A percentile compares a stretch with the other conserved stretches of the same genome.
Evolutionary conservation across 2,888 invertebrate genomes (phyloP).

Genomic region (Ormyrus thymus): DNA sequence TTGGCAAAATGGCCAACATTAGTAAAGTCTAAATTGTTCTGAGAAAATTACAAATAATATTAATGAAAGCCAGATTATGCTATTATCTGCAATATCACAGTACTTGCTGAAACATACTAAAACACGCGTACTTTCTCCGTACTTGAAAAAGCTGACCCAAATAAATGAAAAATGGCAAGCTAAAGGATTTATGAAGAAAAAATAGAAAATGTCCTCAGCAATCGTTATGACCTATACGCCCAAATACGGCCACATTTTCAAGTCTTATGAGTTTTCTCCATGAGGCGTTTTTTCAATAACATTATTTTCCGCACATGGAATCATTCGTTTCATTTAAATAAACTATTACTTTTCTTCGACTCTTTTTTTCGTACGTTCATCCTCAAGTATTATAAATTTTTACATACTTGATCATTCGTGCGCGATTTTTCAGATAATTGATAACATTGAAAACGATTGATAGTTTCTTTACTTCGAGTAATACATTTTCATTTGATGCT

Average conservation of each 20-base stretch:
- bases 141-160: slow-evolving; percentile 64
- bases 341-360: slow-evolving; percentile 17
- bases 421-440: slow-evolving; percentile 2
- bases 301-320: slow-evolving; percentile 37
- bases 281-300: slow-evolving; percentile 17
- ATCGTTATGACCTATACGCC: slow-evolving; percentile 44
- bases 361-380: slow-evolving; percentile 16
- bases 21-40: slow-evolving; percentile 43
- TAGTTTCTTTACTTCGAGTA: not conserved
- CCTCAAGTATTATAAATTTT: slow-evolving; percentile 14
- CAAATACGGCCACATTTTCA: slow-evolving; percentile 38
- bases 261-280: slow-evolving; percentile 54
- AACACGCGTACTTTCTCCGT: slow-evolving; percentile 63
- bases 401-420: slow-evolving; percentile 32
- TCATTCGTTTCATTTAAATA: slow-evolving; percentile 18
- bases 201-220: slow-evolving; percentile 43
- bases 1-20: slow-evolving; percentile 29
- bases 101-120: slow-evolving; percentile 73
- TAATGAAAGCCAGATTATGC: slow-evolving; percentile 71
- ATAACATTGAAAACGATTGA: slow-evolving; percentile 27
- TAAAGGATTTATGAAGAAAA: slow-evolving; percentile 59
- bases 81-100: slow-evolving; percentile 75
- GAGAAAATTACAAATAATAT: slow-evolving; percentile 61
- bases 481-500: too few species aligned
- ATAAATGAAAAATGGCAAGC: slow-evolving; percentile 70